Percentiles rank a stretch among this genome's conserved stretches.
Conservation (phyloP, 2,113 vertebrate genomes). For the Nothobranchius furzeri region DNA sequence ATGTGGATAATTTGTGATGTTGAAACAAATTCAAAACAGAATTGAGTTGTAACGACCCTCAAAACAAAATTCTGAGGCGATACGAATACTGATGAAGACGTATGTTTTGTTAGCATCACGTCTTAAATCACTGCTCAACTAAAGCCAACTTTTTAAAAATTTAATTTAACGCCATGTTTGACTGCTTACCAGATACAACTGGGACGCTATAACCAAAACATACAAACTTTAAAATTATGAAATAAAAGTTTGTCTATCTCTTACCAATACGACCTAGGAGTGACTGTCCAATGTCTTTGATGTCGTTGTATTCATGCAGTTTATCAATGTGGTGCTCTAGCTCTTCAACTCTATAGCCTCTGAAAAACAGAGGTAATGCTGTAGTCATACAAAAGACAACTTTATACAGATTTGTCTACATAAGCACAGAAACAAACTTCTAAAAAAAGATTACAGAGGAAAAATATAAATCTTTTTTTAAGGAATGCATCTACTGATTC, state of each 20-base stretch:
- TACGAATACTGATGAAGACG: no score
- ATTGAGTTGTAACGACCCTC: background rate
- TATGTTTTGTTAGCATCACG: background rate
- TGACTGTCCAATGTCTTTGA: slow-evolving; percentile 92
- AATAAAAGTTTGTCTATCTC: slow-evolving; percentile 30
- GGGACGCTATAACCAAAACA: background rate
- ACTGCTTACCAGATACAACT: background rate
- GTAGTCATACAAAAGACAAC: background rate
- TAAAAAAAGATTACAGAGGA: no score
- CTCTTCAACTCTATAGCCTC: slow-evolving; percentile 86
- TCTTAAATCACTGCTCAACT: background rate
- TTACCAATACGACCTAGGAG: slow-evolving; percentile 92
- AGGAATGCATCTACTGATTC: no score
- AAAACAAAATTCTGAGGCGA: no score
- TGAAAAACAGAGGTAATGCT: slow-evolving; percentile 58
- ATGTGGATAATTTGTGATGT: background rate
- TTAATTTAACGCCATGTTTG: no score
- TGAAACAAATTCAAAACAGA: background rate
- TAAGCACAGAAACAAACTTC: no score
- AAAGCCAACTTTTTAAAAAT: background rate
- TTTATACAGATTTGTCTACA: no score
- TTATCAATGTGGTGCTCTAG: slow-evolving; percentile 87
- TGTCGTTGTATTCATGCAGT: slow-evolving; percentile 94
- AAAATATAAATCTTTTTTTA: no score
- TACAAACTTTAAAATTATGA: background rate